Percentiles rank a stretch among this genome's conserved stretches.
Evolutionary conservation across 1,140 invertebrate genomes (phyloP).

Genomic region (Araneus ventricosus): DNA sequence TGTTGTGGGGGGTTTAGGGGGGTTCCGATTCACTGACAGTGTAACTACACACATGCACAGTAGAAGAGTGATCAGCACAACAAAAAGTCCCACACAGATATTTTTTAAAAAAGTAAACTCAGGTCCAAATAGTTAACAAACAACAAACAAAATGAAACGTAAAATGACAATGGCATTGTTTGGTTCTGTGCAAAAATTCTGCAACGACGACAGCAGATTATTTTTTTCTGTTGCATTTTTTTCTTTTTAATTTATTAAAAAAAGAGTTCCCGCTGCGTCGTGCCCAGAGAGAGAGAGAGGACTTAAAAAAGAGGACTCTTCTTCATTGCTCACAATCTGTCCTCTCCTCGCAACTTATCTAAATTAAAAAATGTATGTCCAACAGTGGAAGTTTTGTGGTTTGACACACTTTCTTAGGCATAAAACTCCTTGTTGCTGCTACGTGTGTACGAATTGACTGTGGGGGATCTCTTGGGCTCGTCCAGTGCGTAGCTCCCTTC

Average conservation of each 20-base stretch:
- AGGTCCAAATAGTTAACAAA: constrained; percentile 49
- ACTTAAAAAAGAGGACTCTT: constrained; percentile 35
- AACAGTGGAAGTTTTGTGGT: constrained; percentile 19
- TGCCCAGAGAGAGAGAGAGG: constrained; percentile 29
- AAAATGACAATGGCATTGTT: constrained; percentile 73
- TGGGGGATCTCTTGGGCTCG: constrained; percentile 95
- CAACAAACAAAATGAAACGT: constrained; percentile 68
- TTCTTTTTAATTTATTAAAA: constrained; percentile 31
- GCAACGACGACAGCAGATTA: constrained; percentile 47
- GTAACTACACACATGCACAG: background rate
- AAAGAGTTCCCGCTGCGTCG: constrained; percentile 25
- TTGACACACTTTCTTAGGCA: constrained; percentile 83
- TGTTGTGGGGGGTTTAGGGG: background rate
- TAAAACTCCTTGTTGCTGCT: constrained; percentile 96
- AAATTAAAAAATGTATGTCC: constrained; percentile 67
- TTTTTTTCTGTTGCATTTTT: constrained; percentile 18
- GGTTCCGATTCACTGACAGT: background rate
- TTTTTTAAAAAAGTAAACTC: background rate
- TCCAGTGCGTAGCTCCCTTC: constrained; percentile 99
- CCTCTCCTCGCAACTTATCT: constrained; percentile 41
- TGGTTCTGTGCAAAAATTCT: constrained; percentile 66
- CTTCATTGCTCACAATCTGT: background rate
- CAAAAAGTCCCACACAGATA: background rate
- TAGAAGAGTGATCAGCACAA: background rate
- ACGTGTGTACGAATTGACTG: constrained; percentile 93